Base-by-base conservation (phyloP, 2,888 invertebrate species). In the Coelinius sp. region DNA sequence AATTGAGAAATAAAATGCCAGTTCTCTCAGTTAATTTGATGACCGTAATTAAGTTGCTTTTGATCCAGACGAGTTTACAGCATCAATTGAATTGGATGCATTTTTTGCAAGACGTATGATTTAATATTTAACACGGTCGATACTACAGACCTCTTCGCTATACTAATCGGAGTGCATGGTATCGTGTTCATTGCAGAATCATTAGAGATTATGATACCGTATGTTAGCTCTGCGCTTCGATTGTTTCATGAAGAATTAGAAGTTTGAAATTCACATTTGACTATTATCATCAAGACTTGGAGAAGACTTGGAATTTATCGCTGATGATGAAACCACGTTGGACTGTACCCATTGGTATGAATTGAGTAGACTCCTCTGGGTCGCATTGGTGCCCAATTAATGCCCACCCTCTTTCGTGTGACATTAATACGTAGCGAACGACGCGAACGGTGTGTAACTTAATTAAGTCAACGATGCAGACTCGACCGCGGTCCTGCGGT, bases 391-490 rank as follows among this genome's bases (percentile, higher is more conserved):
- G 83, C 82, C 84, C 86, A 86, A 85, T 86, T 85, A 87, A 86
- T 84, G 80, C 78, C 71, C 73, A 71, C 71, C 66, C 70, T 70
- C 70, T 77, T 76, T 82, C 78, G 81, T 82, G 85, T 83, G 85
- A 86, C 86, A 81, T 85, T 87, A 85, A 87, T 85, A 83, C 80
- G 75, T 68, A 75, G 76, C 76, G 81, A 85, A 85, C 83, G 85
- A 84, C 82, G 84, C 82, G 81, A 81, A 80, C 82, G 79, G 82
- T 82, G 83, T 85, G 86, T 87, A 87, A 87, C 86, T 87, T 87
- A 87, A 87, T 87, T 87, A 87, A 87, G 84, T 83, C 86, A 87
- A 87, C 87, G 86, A 85, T 83, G 84, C 86, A 81, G 79, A 85
- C 81, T 84, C 82, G 72, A 85, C 86, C 86, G 82, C 85, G 83